phyloP scores from a whole-genome alignment of 2,797 vertebrate genomes.

The Lophotriccus pileatus region DNA sequence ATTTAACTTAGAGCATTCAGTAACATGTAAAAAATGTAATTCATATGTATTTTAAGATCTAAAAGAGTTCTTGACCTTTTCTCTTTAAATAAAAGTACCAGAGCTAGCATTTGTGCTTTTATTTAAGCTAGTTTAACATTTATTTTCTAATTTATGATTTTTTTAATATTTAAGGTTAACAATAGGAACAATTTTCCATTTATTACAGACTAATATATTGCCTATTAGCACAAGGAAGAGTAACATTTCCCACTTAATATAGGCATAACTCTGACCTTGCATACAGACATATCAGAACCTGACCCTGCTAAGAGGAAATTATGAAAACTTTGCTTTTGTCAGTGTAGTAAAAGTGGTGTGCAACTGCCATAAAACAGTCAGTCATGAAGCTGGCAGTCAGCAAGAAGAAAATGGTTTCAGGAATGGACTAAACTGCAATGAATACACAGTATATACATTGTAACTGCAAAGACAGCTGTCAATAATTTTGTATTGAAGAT shows the following conservation, averaged over 20 bases:
- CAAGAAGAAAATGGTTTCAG: not conserved
- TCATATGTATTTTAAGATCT: not conserved
- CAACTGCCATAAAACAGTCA: not conserved
- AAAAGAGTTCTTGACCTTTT: not conserved
- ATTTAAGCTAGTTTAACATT: not conserved
- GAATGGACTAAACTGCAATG: not conserved
- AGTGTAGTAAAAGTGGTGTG: not conserved
- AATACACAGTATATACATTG: not conserved
- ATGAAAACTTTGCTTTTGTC: not conserved
- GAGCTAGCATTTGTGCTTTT: not conserved
- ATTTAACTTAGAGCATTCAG: not conserved
- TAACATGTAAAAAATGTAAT: not conserved
- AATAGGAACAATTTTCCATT: not conserved
- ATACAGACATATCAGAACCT: not conserved
- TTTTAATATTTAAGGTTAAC: not conserved
- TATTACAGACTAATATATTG: not conserved
- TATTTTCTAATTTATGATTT: not conserved
- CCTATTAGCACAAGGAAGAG: not conserved
- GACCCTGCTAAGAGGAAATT: not conserved
- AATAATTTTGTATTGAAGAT: not conserved
- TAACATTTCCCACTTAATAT: not conserved
- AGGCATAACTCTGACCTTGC: not conserved
- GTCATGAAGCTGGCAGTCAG: not conserved
- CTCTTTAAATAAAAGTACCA: not conserved
- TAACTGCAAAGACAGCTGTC: not conserved